A percentile compares a stretch with the other conserved stretches of the same genome.
phyloP scores from a whole-genome alignment of 2,797 vertebrate species.

The Thalassophryne amazonica region DNA sequence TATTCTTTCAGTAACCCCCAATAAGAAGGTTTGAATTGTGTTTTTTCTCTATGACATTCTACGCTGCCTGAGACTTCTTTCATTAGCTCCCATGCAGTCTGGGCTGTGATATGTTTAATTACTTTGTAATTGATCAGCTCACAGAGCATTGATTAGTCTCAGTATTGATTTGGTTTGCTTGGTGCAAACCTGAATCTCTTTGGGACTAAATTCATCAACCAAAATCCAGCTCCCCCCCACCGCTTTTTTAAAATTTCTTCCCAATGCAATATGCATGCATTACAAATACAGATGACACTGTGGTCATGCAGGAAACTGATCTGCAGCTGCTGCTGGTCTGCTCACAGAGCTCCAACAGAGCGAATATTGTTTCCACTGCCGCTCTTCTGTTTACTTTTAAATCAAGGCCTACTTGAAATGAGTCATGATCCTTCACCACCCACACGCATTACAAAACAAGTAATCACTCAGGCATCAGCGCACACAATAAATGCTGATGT shows the following conservation, averaged over 20 bases:
- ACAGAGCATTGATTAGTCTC: constrained; percentile 61
- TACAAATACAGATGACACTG: constrained; percentile 57
- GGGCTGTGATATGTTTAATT: constrained; percentile 61
- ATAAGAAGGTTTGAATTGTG: constrained; percentile 12
- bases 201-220: constrained; percentile 63
- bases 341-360: constrained; percentile 38
- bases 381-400: constrained; percentile 45
- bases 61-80: constrained; percentile 26
- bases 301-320: constrained; percentile 67
- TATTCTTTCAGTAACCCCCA: constrained; percentile 26
- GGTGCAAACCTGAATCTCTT: constrained; percentile 59
- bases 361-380: constrained; percentile 49
- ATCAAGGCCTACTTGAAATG: constrained; percentile 37
- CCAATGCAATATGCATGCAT: constrained; percentile 55
- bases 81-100: constrained; percentile 23
- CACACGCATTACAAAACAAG: constrained; percentile 32
- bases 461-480: not conserved
- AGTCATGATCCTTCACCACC: constrained; percentile 54
- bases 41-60: constrained; percentile 24
- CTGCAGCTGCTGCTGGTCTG: constrained; percentile 47
- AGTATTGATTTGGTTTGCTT: constrained; percentile 69
- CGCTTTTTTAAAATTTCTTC: constrained; percentile 33
- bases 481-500: constrained; percentile 38
- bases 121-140: constrained; percentile 69
- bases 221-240: constrained; percentile 9